Conservation (phyloP, 2,113 vertebrate genomes). For the Oryzias woworae region DNA sequence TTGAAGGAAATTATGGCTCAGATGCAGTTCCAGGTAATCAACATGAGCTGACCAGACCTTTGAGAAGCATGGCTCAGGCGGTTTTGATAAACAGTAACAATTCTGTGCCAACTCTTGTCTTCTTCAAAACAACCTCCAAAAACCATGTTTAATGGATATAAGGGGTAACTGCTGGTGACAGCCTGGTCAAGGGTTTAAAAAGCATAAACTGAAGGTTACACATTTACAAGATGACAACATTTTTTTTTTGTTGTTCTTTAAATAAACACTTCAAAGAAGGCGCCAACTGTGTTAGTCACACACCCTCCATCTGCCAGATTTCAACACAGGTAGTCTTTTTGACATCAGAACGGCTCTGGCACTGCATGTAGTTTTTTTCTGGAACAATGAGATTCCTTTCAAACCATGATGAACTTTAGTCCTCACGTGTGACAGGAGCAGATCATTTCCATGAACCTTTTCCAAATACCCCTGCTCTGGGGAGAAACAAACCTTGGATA, state of each 20-base stretch:
- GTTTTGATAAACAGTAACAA: neutral
- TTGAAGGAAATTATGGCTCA: slow-evolving; percentile 78
- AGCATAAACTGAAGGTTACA: slow-evolving; percentile 48
- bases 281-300: slow-evolving; percentile 19
- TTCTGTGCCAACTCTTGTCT: neutral
- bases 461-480: too few relatives aligned
- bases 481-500: too few relatives aligned
- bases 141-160: slow-evolving; percentile 1
- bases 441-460: neutral
- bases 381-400: neutral
- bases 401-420: slow-evolving; percentile 2
- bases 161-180: slow-evolving; percentile 62
- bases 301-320: slow-evolving; percentile 11
- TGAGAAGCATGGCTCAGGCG: slow-evolving; percentile 33
- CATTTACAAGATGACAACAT: slow-evolving; percentile 41
- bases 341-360: slow-evolving; percentile 52
- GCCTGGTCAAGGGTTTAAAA: slow-evolving; percentile 41
- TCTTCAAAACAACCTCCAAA: slow-evolving; percentile 7
- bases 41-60: slow-evolving; percentile 51
- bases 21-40: slow-evolving; percentile 75
- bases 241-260: slow-evolving; percentile 1
- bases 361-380: slow-evolving; percentile 11
- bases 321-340: slow-evolving; percentile 36
- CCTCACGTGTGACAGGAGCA: slow-evolving; percentile 40
- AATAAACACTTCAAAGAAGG: slow-evolving; percentile 16